A percentile compares a stretch with the other conserved stretches of the same genome.
Evolutionary conservation across 2,113 vertebrate genomes (phyloP).

Genomic region (Zingel zingel): DNA sequence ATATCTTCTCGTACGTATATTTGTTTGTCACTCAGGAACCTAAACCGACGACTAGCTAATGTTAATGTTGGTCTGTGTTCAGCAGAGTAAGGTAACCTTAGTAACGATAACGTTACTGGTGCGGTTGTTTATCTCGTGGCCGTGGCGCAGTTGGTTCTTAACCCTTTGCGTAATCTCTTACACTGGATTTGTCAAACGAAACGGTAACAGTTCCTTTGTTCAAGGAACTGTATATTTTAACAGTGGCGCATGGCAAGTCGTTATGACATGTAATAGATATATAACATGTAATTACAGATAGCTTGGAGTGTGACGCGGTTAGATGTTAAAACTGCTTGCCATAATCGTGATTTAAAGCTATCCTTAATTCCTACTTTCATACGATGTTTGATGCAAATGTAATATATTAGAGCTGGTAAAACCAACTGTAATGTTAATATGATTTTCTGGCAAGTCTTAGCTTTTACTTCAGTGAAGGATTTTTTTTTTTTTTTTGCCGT

Average conservation of each 20-base stretch:
- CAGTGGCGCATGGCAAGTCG: neutral
- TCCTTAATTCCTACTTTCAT: neutral
- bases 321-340: too few species aligned
- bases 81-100: too few species aligned
- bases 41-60: neutral
- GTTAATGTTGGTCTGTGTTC: neutral
- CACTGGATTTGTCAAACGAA: neutral
- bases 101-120: too few species aligned
- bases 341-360: too few species aligned
- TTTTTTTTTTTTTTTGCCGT: neutral
- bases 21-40: neutral
- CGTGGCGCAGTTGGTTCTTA: conserved; percentile 8
- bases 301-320: too few species aligned
- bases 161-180: neutral
- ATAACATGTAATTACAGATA: too few species aligned
- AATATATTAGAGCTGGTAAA: neutral
- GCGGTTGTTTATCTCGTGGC: conserved; percentile 37
- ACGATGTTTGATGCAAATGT: neutral
- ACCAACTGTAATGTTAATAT: neutral
- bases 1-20: rapidly evolving
- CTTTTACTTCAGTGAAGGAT: neutral
- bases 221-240: neutral
- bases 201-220: neutral
- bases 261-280: too few species aligned
- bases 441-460: neutral